These are phyloP conservation scores for Ptychadena robeensis DNA, from an alignment of 2,797 vertebrate genomes.

Conservation along the genomic window DNA sequence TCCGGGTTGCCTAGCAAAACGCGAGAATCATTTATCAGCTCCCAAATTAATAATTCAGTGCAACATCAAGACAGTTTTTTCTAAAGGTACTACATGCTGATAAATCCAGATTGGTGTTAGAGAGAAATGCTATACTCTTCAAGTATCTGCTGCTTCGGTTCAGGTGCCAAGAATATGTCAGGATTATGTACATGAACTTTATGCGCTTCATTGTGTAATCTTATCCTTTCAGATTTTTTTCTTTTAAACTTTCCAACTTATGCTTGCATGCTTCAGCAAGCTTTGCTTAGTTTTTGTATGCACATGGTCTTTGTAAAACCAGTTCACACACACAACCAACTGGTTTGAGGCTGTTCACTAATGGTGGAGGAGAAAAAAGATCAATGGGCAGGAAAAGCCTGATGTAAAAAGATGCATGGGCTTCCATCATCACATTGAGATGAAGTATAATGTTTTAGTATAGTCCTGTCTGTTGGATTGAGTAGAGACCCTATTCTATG, in stretches of 20 bases:
- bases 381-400: too few species aligned
- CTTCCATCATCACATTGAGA: too few species aligned
- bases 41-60: not conserved
- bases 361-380: not conserved
- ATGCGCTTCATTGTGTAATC: conserved; percentile 2
- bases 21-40: not conserved
- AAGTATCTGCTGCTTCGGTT: not conserved
- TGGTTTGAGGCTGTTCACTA: not conserved
- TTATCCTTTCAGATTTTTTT: not conserved
- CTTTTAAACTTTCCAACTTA: not conserved
- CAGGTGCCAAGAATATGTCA: not conserved
- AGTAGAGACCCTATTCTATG: too few species aligned
- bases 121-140: not conserved
- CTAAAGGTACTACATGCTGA: not conserved
- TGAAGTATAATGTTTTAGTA: too few species aligned
- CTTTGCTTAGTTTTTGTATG: not conserved
- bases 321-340: not conserved
- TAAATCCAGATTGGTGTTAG: not conserved
- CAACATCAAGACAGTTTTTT: not conserved
- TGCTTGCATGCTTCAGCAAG: conserved; percentile 3
- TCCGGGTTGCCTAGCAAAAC: not conserved
- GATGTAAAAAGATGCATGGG: too few species aligned
- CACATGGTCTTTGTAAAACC: not conserved
- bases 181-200: not conserved
- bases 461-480: too few species aligned